Percentiles rank a stretch among this genome's conserved stretches.
Conservation (phyloP, 2,797 vertebrate species). For the Periparus ater region DNA sequence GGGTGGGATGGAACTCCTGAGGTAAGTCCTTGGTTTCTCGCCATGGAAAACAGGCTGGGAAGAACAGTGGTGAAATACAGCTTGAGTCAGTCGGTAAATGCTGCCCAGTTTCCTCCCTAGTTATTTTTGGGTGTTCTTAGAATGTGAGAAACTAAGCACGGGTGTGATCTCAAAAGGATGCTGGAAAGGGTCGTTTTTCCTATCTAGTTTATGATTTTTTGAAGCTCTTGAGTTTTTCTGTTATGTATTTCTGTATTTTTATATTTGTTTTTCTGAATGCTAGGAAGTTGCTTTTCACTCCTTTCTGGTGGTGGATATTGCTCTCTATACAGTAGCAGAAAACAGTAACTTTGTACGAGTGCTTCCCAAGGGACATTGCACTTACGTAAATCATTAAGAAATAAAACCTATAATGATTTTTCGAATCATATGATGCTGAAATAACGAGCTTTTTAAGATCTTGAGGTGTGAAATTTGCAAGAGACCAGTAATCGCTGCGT, state of each 20-base stretch:
- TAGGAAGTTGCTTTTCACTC: background rate
- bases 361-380: background rate
- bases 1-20: background rate
- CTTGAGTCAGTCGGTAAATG: background rate
- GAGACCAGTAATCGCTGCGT: rapidly evolving
- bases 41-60: background rate
- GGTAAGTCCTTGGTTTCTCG: background rate
- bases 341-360: background rate
- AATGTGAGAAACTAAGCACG: background rate
- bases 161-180: background rate
- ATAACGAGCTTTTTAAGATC: background rate
- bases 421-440: background rate
- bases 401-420: background rate
- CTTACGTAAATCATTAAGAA: background rate
- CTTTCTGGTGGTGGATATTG: background rate
- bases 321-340: background rate
- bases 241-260: background rate
- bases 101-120: background rate
- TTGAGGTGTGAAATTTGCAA: background rate
- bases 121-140: background rate
- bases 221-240: background rate
- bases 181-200: background rate
- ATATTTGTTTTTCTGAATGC: background rate
- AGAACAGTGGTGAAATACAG: background rate
- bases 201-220: background rate